Percentiles rank a stretch among this genome's conserved stretches.
phyloP scores from a whole-genome alignment of 2,113 vertebrate species.

The Rissa tridactyla region DNA sequence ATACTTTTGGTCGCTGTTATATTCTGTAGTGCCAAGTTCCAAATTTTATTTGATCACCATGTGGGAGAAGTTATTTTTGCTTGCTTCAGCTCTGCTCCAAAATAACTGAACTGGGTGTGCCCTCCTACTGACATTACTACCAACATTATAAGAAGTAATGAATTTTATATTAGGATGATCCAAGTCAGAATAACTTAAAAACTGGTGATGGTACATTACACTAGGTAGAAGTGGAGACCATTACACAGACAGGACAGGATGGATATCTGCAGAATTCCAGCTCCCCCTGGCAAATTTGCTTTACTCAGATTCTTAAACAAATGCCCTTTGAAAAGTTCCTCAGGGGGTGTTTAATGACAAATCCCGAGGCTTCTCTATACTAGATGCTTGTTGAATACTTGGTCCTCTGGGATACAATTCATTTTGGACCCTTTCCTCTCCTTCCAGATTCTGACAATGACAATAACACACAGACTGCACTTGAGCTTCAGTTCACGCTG shows the following conservation, averaged over 20 bases:
- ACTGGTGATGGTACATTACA: neutral
- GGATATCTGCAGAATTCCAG: neutral
- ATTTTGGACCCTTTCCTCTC: neutral
- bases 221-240: neutral
- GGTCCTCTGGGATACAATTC: neutral
- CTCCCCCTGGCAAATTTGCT: neutral
- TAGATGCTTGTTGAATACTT: neutral
- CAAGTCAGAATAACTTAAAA: neutral
- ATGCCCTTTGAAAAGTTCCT: neutral
- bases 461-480: neutral
- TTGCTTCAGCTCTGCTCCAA: neutral
- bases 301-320: neutral
- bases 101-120: neutral
- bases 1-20: neutral
- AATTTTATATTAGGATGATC: neutral
- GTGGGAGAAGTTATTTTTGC: neutral
- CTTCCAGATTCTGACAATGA: neutral
- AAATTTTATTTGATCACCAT: neutral
- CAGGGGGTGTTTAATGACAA: neutral
- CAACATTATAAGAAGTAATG: neutral
- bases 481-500: neutral
- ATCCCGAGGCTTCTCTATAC: neutral
- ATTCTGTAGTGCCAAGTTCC: neutral
- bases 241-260: neutral
- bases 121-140: neutral